Percentiles rank a stretch among this genome's conserved stretches.
These are phyloP conservation scores for Cephus nigrinus DNA, from an alignment of 2,888 invertebrate genomes.

Conservation along the genomic window DNA sequence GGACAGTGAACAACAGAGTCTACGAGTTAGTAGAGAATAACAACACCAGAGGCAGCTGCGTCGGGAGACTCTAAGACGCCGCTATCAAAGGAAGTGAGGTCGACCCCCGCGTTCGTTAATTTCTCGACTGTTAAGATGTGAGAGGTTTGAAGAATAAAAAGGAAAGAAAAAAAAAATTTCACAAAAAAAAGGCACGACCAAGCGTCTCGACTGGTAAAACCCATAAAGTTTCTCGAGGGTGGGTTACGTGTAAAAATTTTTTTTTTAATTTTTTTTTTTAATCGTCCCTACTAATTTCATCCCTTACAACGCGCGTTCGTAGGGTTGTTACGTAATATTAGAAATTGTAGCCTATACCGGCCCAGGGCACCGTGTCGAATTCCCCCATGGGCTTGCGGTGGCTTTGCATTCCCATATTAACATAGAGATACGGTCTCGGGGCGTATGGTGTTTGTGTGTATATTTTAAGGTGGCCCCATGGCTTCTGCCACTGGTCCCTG, in stretches of 20 bases:
- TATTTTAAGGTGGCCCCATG: conserved; percentile 40
- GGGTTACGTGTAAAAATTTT: too few relatives aligned
- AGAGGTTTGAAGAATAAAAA: not conserved
- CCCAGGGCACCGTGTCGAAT: conserved; percentile 45
- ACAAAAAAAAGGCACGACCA: not conserved
- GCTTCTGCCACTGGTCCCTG: conserved; percentile 12
- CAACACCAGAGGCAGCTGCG: conserved; percentile 32
- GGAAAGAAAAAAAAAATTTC: too few relatives aligned
- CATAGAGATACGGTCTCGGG: conserved; percentile 61
- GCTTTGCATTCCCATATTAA: conserved; percentile 44
- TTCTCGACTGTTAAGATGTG: not conserved
- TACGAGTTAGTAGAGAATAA: conserved; percentile 18
- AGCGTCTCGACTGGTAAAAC: not conserved
- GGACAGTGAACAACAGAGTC: conserved; percentile 23
- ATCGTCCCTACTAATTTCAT: not conserved
- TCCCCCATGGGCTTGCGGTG: conserved; percentile 49
- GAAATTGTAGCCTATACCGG: not conserved
- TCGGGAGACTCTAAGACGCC: conserved; percentile 54
- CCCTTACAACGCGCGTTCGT: not conserved
- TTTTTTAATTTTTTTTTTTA: not conserved
- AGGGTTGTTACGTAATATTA: not conserved
- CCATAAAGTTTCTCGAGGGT: not conserved
- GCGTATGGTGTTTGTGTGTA: conserved; percentile 32
- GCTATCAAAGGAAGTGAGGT: conserved; percentile 66
- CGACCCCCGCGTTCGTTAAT: conserved; percentile 46